Base-by-base conservation (phyloP, 2,888 invertebrate genomes). In the Agonopterix arenella region DNA sequence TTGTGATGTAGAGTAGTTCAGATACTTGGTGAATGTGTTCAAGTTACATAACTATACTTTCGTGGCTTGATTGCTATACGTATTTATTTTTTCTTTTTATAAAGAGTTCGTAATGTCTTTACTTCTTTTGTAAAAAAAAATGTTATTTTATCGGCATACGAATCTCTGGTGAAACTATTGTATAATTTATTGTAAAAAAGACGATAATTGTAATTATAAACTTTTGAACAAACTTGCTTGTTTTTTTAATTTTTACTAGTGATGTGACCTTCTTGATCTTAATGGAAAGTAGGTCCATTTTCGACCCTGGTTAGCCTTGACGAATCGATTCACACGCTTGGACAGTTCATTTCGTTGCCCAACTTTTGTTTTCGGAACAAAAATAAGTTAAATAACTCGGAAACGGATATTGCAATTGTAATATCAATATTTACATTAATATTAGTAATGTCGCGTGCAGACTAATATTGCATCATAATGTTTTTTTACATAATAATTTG, bases 241-340 rank as follows among this genome's bases (percentile, higher is more conserved):
- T 13, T 11, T 57, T 66, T 68, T 69, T n/a, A n/a, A n/a, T n/a
- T n/a, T 76, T 74, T 74, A 59, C 68, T 57, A 59, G 51, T 47
- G 42, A 45, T 52, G 40, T 46, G 67, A 75, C 84, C 81, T 82
- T 80, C 67, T 54, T 40, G 53, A 54, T 80, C 67, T 54, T 40
- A 52, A 54, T 74, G 68, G 84, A 84, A 84, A 84, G 84, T 77
- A 64, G 72, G 72, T 66, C 61, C 57, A 56, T 61, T 72, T 70
- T 65, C 58, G 75, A 65, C 68, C 66, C 73, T 56, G 46, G 70
- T 60, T 76, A 60, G 66, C 73, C 81, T 79, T 80, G 80, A 71
- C 75, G 66, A 66, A 72, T 74, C 66, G 68, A 70, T 75, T 76
- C 67, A 64, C 68, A 69, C 67, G 70, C 60, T 67, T 68, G 69